A percentile compares a stretch with the other conserved stretches of the same genome.
phyloP scores from a whole-genome alignment of 2,797 vertebrate species.

The Heterohyrax brucei region DNA sequence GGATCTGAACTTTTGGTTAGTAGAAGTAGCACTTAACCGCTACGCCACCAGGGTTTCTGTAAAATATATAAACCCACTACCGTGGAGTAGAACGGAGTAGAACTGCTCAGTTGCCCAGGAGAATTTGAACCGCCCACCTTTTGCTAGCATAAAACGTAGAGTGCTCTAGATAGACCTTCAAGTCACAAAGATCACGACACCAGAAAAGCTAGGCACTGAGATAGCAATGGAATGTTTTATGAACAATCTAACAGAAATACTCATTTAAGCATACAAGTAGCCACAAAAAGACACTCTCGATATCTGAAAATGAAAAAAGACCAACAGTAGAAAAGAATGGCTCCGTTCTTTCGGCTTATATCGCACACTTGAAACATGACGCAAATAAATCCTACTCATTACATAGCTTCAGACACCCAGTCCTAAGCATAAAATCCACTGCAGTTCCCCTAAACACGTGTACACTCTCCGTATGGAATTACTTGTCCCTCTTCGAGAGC shows the following conservation, averaged over 20 bases:
- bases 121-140: too few species aligned
- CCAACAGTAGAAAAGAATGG: not conserved
- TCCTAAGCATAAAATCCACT: not conserved
- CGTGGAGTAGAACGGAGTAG: too few species aligned
- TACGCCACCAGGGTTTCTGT: too few species aligned
- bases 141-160: too few species aligned
- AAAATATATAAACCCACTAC: too few species aligned
- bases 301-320: not conserved
- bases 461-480: not conserved
- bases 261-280: not conserved
- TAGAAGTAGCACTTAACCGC: too few species aligned
- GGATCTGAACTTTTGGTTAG: too few species aligned
- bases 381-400: not conserved
- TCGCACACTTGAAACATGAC: not conserved
- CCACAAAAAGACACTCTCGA: not conserved
- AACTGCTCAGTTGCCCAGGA: too few species aligned
- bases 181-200: not conserved
- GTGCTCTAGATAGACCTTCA: not conserved
- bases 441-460: not conserved
- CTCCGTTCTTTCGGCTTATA: not conserved
- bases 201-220: not conserved
- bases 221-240: not conserved
- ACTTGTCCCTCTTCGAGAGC: slow-evolving; percentile 59
- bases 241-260: not conserved
- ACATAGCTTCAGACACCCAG: not conserved